Percentiles rank a stretch among this genome's conserved stretches.
Evolutionary conservation across 2,113 vertebrate genomes (phyloP).

Genomic region (Lepus timidus): DNA sequence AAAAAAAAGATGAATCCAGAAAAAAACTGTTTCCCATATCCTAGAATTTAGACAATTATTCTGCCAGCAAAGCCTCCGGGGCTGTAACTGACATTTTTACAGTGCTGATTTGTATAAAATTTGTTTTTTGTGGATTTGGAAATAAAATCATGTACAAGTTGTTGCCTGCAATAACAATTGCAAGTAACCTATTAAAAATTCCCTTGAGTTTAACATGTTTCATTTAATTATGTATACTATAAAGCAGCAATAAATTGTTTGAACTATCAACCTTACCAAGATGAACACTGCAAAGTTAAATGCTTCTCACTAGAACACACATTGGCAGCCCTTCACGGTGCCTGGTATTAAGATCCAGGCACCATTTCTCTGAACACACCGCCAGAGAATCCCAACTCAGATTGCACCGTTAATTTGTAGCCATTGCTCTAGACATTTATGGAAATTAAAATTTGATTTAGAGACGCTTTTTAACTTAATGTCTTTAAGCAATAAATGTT

Average conservation of each 20-base stretch:
- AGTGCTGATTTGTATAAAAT: conserved; percentile 98
- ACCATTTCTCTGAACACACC: conserved; percentile 82
- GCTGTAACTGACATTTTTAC: conserved; percentile 99
- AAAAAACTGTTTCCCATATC: conserved; percentile 91
- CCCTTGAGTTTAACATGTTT: conserved; percentile 90
- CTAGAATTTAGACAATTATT: conserved; percentile 97
- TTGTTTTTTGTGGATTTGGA: conserved; percentile 96
- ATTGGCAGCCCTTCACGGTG: conserved; percentile 83
- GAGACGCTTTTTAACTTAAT: conserved; percentile 68
- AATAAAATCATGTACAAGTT: conserved; percentile 92
- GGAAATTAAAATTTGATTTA: conserved; percentile 75
- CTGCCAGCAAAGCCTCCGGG: conserved; percentile 97
- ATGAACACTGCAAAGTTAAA: conserved; percentile 84
- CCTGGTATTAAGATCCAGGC: conserved; percentile 82
- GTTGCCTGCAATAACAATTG: conserved; percentile 97
- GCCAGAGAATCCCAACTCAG: conserved; percentile 82
- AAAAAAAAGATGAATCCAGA: conserved; percentile 75
- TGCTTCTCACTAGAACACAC: conserved; percentile 81
- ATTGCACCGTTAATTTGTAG: conserved; percentile 78
- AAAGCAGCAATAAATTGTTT: conserved; percentile 87
- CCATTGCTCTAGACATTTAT: conserved; percentile 73
- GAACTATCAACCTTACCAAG: conserved; percentile 83
- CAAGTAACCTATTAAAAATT: conserved; percentile 97
- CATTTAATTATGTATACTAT: conserved; percentile 87
- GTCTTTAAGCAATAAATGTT: conserved; percentile 64